Base-by-base conservation (phyloP, 2,797 vertebrate genomes). In the Orestias chungarensis region DNA sequence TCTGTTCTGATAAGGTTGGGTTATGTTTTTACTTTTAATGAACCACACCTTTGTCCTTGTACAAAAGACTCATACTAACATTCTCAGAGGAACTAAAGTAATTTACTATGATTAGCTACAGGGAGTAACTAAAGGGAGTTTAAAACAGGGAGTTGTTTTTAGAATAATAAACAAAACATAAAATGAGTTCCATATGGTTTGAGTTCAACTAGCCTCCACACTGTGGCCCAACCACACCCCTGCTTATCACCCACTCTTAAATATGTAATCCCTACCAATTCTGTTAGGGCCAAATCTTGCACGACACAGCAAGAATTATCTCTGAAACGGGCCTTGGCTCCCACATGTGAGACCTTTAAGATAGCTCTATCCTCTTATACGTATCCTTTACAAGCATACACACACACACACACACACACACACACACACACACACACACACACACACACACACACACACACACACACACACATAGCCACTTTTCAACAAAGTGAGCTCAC, bases 351-450 rank as follows among this genome's bases (percentile, higher is more conserved):
- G 88, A 86, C 88, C 82, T 90, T 78, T 76, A 80, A 88, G 90
- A 92, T 90, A 85, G 79, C 87, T 84, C 71, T 76, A 88, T 90
- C 90, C 90, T 91, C 89, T 90, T 88, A 89, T 82, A 80, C 86
- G 85, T 88, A 86, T 88, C 87, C 84, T 67, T 72, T 61, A 72
- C 75, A 80, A 18, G 33, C 74, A 65, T 46, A 29, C 69, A 44
- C 68, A 52, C 71, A 55, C 69, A 73, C 69, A 44, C 71, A 20
- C 64, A 44, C 42, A 38, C 61, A 8, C 27, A 23, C 66, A 31
- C 40, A 40, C 66, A 20, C 27, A 15, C 79, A 52, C 66, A 70
- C 33, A 46, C 44, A n/a, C n/a, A n/a, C n/a, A n/a, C n/a, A n/a
- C n/a, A n/a, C n/a, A n/a, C n/a, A n/a, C n/a, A n/a, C n/a, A n/a